These are phyloP conservation scores for Ficedula albicollis DNA, from an alignment of 2,797 vertebrate species.

Conservation along the genomic window DNA sequence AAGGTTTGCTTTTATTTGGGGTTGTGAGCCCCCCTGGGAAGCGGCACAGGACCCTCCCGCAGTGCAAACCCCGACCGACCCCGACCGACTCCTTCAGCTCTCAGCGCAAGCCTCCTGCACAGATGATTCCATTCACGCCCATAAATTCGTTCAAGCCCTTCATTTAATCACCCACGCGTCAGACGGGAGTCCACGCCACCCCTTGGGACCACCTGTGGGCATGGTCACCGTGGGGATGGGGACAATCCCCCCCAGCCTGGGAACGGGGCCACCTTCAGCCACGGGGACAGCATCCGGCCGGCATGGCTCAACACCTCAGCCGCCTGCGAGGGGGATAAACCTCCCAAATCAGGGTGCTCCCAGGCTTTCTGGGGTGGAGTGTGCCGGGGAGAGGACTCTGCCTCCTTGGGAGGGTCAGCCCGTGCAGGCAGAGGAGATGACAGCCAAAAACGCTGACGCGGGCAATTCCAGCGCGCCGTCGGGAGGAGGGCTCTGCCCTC, in stretches of 20 bases:
- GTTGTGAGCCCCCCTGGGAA: not conserved
- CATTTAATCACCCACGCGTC: not conserved
- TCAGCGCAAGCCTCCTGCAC: not conserved
- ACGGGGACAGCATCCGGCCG: accelerated
- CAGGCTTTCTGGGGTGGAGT: not conserved
- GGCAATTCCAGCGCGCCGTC: not conserved
- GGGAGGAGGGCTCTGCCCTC: not conserved
- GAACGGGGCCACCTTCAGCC: not conserved
- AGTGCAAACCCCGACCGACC: not conserved
- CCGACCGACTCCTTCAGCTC: too few species aligned
- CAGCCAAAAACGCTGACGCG: not conserved
- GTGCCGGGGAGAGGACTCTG: not conserved
- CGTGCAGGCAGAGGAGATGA: accelerated
- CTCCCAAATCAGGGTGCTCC: not conserved
- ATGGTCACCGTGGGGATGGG: accelerated
- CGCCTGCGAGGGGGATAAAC: not conserved
- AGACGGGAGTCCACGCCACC: accelerated
- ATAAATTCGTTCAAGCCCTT: not conserved
- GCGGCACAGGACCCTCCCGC: not conserved
- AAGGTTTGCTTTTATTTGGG: not conserved
- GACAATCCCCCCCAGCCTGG: not conserved
- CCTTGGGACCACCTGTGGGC: too few species aligned
- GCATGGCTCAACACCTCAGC: not conserved
- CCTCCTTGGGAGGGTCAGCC: not conserved
- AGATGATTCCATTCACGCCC: not conserved